Base-by-base conservation (phyloP, 2,113 vertebrate genomes). In the Stictonetta naevosa region DNA sequence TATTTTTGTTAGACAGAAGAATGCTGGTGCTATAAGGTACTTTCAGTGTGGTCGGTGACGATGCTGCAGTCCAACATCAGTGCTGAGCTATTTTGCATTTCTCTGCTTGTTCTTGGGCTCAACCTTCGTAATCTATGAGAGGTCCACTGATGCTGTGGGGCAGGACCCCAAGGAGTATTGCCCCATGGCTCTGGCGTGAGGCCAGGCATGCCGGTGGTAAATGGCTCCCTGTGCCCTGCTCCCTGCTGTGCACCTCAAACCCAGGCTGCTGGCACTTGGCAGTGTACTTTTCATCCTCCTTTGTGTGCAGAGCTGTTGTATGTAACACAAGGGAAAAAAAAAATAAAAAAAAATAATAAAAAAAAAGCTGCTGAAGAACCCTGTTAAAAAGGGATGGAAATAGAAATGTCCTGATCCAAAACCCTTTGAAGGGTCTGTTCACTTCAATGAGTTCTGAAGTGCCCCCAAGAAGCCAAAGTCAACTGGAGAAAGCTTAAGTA, bases 31-130 rank as follows among this genome's bases (percentile, higher is more conserved):
- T 58, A 53, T 67, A 81, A 93, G 84, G 91, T 74, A 78, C 53
- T 53, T 62, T 42, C 46, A 18, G 19, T 0, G 34, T 5, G 10
- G 18, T 4, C 0, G 0, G 63, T 0, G 8, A 42, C 16, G 74
- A 33, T 9, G 1, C 12, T 4, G 42, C 44, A 4, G 8, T 38
- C 42, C 66, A n/a, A 31, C 16, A 0, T 11, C 67, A 75, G 31
- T 2, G 20, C 26, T 31, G 71, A 69, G 18, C 50, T 60, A 19
- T 40, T 34, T 1, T 1, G 3, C 13, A 8, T 46, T 79, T 77
- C 71, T 77, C 88, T 63, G 84, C 68, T 83, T 66, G 34, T 21
- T 18, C 55, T 40, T 78, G 63, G 34, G 33, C 34, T 76, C 18
- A 38, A 53, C 64, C 36, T 76, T 92, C 74, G 60, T 33, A 5